Evolutionary conservation across 2,888 invertebrate species (phyloP), one percentile per base, ranked within the genome.

Genomic region (Petrophora chlorosata): DNA sequence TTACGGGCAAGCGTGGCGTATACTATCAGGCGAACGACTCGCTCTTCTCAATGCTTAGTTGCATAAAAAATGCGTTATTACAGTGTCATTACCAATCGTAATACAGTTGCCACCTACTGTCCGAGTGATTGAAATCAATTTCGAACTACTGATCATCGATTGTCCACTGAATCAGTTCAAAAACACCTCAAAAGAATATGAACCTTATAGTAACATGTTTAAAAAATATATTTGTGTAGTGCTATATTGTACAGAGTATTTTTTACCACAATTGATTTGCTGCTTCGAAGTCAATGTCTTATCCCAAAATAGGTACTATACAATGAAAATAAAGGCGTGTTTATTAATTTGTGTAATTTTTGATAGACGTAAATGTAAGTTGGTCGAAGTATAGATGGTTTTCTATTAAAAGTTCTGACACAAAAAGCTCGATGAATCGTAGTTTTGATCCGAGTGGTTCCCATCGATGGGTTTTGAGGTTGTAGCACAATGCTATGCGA

Each of bases 101-200:
- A 82, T 76, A 75, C 80, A 72, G 82, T 75, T 76, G 83, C 87
- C 87, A 81, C 87, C 86, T 85, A 85, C 85, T 61, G 86, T 75
- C 82, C 66, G 54, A 59, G 63, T 83, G 85, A 86, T 86, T 84
- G 85, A 82, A 86, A 85, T 84, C 85, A 83, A 86, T 86, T 79
- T 75, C 65, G 59, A 70, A 76, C 65, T 71, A 71, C 67, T 68
- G 65, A 64, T 74, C 79, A 86, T 87, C 85, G 85, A 76, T 82
- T 75, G 75, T 73, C 59, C 63, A 65, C 62, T 58, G 57, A 60
- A 68, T 65, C 53, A 61, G 53, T 57, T 49, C 34, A 34, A 44
- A 56, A 35, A 38, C 25, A 23, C 5, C 9, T 9, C 16, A 49
- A 14, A 1, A 9, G 0, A 64, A 49, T 51, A 28, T 35, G 1